A percentile compares a stretch with the other conserved stretches of the same genome.
phyloP scores from a whole-genome alignment of 2,888 invertebrate genomes.

The Drosophila rellima region DNA sequence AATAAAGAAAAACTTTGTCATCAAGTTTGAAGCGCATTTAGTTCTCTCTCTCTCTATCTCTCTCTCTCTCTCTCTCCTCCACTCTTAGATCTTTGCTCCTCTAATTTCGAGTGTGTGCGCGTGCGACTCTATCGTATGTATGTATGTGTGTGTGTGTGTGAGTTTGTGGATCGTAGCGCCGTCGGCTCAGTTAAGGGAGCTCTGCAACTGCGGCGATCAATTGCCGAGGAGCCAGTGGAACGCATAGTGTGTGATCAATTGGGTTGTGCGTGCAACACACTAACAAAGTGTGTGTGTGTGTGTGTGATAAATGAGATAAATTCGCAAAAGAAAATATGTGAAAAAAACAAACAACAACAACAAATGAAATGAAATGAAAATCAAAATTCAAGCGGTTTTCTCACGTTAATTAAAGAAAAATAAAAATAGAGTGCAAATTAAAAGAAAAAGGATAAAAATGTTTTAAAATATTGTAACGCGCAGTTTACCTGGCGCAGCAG shows the following conservation, averaged over 20 bases:
- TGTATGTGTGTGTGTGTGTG: conserved; percentile 2
- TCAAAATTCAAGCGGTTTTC: conserved; percentile 43
- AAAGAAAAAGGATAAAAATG: conserved; percentile 18
- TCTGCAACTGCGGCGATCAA: conserved; percentile 44
- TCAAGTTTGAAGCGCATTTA: conserved; percentile 23
- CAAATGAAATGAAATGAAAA: conserved; percentile 9
- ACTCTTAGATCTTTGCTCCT: conserved; percentile 37
- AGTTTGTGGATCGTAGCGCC: conserved; percentile 25
- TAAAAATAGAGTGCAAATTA: not conserved
- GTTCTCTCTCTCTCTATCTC: not conserved
- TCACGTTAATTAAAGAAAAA: conserved; percentile 71
- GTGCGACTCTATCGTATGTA: conserved; percentile 8
- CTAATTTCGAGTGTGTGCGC: conserved; percentile 15
- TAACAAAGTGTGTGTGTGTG: conserved; percentile 9
- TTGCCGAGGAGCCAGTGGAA: conserved; percentile 47
- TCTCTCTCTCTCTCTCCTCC: not conserved
- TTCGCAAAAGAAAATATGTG: conserved; percentile 9
- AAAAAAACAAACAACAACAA: not conserved
- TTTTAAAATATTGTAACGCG: conserved; percentile 13
- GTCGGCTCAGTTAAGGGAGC: conserved; percentile 13
- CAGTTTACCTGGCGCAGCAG: conserved; percentile 16
- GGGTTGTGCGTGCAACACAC: not conserved
- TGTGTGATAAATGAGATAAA: conserved; percentile 12
- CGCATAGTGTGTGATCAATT: conserved; percentile 48
- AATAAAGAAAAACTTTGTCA: conserved; percentile 38